Evolutionary conservation across 2,113 vertebrate species (phyloP).

Genomic region (Rhinopithecus roxellana): DNA sequence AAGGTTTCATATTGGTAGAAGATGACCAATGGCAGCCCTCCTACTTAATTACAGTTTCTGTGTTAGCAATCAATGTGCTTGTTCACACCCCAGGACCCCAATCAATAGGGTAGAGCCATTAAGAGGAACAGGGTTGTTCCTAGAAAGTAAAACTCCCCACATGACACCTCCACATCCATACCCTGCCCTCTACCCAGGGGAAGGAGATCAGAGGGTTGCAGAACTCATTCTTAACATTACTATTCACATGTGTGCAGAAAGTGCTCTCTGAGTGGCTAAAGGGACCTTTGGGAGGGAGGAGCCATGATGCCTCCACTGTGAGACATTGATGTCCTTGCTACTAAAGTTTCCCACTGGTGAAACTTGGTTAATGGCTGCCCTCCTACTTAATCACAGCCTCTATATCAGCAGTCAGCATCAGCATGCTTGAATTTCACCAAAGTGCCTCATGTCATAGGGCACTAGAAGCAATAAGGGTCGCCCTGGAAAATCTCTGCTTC

Average conservation of each 20-base stretch:
- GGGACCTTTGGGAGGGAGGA: neutral
- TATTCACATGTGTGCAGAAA: neutral
- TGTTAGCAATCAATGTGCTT: neutral
- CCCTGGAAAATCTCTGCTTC: neutral
- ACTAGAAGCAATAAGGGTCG: neutral
- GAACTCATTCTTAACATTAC: neutral
- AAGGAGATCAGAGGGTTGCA: neutral
- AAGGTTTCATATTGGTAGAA: neutral
- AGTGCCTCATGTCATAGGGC: neutral
- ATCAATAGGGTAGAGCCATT: neutral
- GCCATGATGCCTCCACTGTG: neutral
- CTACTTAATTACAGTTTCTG: neutral
- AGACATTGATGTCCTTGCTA: neutral
- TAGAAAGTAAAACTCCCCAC: neutral
- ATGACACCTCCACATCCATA: neutral
- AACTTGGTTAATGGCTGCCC: neutral
- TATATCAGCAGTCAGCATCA: neutral
- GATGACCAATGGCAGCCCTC: neutral
- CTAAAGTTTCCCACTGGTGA: neutral
- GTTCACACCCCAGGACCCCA: neutral
- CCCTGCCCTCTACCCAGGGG: neutral
- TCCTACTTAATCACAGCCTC: neutral
- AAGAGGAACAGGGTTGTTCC: neutral
- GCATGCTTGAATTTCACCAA: neutral
- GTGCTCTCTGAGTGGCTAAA: neutral